Percentiles rank a stretch among this genome's conserved stretches.
These are phyloP conservation scores for Toxonevra muliebris DNA, from an alignment of 2,888 invertebrate species.

Conservation along the genomic window DNA sequence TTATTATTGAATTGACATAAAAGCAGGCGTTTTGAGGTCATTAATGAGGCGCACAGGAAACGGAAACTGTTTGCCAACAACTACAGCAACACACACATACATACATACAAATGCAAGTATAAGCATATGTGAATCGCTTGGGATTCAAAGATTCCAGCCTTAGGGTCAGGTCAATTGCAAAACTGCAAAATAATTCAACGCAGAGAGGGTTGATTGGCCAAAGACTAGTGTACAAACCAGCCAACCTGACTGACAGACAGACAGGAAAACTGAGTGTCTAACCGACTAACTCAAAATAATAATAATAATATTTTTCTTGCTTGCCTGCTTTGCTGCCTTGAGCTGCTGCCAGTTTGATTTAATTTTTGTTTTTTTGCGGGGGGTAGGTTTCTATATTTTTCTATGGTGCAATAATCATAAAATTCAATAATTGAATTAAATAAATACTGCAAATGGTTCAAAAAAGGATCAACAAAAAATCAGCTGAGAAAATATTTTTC, in stretches of 20 bases:
- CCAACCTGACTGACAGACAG: neutral
- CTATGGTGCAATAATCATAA: constrained; percentile 61
- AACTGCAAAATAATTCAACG: neutral
- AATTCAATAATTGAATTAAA: constrained; percentile 63
- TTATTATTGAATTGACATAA: constrained; percentile 34
- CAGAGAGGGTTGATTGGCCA: constrained; percentile 19
- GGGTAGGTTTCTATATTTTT: constrained; percentile 35
- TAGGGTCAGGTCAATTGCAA: too few species aligned
- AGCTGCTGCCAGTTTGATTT: neutral
- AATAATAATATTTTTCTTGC: constrained; percentile 18
- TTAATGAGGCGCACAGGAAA: constrained; percentile 47
- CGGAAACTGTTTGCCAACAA: constrained; percentile 56
- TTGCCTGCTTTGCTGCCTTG: constrained; percentile 1
- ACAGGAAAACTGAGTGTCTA: too few species aligned
- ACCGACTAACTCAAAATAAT: constrained; percentile 14
- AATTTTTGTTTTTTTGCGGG: neutral
- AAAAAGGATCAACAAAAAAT: constrained; percentile 36
- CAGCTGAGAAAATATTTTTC: constrained; percentile 54
- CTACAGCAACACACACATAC: constrained; percentile 31
- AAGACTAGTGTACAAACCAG: neutral
- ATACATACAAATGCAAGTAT: neutral
- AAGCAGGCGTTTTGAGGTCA: constrained; percentile 47
- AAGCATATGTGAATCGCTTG: constrained; percentile 12
- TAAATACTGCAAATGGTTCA: constrained; percentile 52
- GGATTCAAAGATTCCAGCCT: constrained; percentile 8